Conservation (phyloP, 2,888 invertebrate species). For the Dynastes grantii region DNA sequence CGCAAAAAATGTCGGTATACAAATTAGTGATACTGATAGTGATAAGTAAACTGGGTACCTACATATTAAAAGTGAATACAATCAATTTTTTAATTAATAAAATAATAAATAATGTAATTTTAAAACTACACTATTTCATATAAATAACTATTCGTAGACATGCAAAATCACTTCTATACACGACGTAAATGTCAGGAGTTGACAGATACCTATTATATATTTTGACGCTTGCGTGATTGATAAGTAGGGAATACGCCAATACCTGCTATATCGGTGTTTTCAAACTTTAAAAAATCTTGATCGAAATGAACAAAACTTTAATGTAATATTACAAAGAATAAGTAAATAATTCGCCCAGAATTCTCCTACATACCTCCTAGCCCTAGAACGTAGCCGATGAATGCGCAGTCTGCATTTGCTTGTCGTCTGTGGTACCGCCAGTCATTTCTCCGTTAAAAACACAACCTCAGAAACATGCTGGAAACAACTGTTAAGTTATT, state of each 20-base stretch:
- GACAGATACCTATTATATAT: conserved; percentile 17
- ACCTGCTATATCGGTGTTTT: neutral
- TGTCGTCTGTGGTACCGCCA: conserved; percentile 36
- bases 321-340: conserved; percentile 15
- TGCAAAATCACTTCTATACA: too few relatives aligned
- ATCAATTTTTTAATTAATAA: too few relatives aligned
- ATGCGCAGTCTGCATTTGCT: conserved; percentile 47
- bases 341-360: conserved; percentile 44
- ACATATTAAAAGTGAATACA: too few relatives aligned
- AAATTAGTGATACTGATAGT: too few relatives aligned
- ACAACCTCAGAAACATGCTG: conserved; percentile 40
- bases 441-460: conserved; percentile 41
- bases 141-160: too few relatives aligned
- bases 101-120: too few relatives aligned
- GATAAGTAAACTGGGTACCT: too few relatives aligned
- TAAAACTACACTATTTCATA: too few relatives aligned
- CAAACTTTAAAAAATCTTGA: conserved; percentile 10
- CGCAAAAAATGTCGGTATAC: too few relatives aligned
- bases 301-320: conserved; percentile 1
- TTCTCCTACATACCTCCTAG: conserved; percentile 33
- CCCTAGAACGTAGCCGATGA: conserved; percentile 31
- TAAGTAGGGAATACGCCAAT: neutral
- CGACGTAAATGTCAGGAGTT: neutral
- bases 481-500: conserved; percentile 47
- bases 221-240: conserved; percentile 13